Percentiles rank a stretch among this genome's conserved stretches.
Evolutionary conservation across 2,113 vertebrate genomes (phyloP).

Genomic region (Zosterops lateralis): DNA sequence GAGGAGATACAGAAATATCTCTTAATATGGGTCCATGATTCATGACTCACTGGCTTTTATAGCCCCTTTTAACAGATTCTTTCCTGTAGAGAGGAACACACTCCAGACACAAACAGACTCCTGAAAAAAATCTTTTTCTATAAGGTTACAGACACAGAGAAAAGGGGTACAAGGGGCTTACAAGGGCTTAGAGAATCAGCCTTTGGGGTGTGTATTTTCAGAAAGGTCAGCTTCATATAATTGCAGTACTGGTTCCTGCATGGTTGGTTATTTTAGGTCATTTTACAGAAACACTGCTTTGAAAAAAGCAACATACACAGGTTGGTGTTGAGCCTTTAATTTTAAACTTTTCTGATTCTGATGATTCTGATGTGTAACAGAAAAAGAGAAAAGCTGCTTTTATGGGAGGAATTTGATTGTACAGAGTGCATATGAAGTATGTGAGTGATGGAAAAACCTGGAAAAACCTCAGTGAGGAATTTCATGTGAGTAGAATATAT

Average conservation of each 20-base stretch:
- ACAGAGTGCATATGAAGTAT: neutral
- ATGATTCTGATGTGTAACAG: neutral
- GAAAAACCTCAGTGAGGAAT: neutral
- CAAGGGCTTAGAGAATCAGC: neutral
- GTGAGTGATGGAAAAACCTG: neutral
- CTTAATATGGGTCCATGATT: neutral
- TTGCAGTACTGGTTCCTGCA: neutral
- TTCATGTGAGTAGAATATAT: neutral
- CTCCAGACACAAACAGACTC: neutral
- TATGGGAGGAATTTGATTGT: neutral
- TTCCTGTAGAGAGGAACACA: neutral
- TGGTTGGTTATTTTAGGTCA: neutral
- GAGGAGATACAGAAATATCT: neutral
- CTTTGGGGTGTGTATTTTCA: neutral
- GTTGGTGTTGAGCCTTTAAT: neutral
- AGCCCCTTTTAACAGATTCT: neutral
- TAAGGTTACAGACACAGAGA: neutral
- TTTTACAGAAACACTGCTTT: neutral
- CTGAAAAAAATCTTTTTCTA: neutral
- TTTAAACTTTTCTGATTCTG: too few relatives aligned
- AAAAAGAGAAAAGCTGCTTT: neutral
- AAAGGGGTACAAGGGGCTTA: neutral
- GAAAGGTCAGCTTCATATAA: neutral
- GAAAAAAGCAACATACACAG: neutral
- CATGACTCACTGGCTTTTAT: neutral